Percentiles rank a stretch among this genome's conserved stretches.
These are phyloP conservation scores for Myiozetetes cayanensis DNA, from an alignment of 2,113 vertebrate genomes.

Conservation along the genomic window DNA sequence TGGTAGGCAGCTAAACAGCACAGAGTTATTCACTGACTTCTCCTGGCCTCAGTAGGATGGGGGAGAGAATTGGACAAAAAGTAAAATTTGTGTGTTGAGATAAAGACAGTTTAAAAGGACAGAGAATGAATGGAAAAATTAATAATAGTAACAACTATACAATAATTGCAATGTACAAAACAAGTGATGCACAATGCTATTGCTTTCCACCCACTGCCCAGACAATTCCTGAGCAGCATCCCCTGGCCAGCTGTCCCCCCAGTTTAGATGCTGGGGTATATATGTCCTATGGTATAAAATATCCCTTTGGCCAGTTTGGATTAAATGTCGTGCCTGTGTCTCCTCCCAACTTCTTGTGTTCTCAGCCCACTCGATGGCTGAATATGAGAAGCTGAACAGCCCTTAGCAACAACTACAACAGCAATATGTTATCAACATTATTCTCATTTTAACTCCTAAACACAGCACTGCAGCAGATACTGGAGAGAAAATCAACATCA, in stretches of 20 bases:
- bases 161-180: background rate
- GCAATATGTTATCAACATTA: background rate
- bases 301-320: background rate
- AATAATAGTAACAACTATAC: background rate
- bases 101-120: background rate
- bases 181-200: background rate
- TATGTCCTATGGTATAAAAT: background rate
- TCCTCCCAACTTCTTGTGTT: background rate
- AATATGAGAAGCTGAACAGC: background rate
- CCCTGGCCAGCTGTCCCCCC: background rate
- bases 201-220: background rate
- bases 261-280: background rate
- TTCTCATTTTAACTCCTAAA: background rate
- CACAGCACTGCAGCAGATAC: background rate
- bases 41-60: background rate
- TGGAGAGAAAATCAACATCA: background rate
- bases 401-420: background rate
- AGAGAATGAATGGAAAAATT: background rate
- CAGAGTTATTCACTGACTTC: background rate
- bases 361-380: rapidly evolving
- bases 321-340: background rate
- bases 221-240: background rate
- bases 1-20: background rate
- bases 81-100: background rate
- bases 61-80: background rate